Base-by-base conservation (phyloP, 2,888 invertebrate species). In the Pristionchus mayeri region DNA sequence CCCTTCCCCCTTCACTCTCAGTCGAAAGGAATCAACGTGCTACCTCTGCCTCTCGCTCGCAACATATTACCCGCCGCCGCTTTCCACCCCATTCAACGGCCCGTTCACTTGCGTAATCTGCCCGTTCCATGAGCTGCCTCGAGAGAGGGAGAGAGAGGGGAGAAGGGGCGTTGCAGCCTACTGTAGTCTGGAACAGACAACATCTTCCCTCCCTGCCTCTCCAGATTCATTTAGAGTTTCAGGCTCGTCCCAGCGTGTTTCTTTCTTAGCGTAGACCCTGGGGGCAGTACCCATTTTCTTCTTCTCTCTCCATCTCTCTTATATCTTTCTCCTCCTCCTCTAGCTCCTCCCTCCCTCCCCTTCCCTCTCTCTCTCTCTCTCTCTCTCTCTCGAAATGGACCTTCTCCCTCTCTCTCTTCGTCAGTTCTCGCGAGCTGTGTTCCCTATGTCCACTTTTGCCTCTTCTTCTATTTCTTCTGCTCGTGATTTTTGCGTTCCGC, bases 281-380 rank as follows among this genome's bases (percentile, higher is more conserved):
- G 71, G 71, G 71, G 71, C 63, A 63, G 63, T 63, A 63, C 63
- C 71, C 71, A 71, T 24, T 71, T 71, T 71, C 71, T 71, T 71
- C 71, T 40, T 44, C 54, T 54, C 48, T n/a, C n/a, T 54, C 54
- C 21, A 4, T 54, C 54, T 54, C 54, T 54, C 54, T 54, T 44
- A 9, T 54, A 16, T 54, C 54, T 44, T 54, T 21, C 21, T 21
- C 4, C 54, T 54, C 71, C 24, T n/a, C 16, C 50, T 48, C 40
- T 50, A 50, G 27, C 80, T 80, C 80, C 80, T 57, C 80, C 80
- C 57, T 50, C 80, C 57, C 57, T 27, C 18, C 80, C 27, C 79
- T 21, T 40, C 78, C 37, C 34, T 44, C 75, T 30, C 34, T 27
- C 52, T 6, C 78, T 44, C 50, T n/a, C 76, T 13, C 27, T n/a